These are phyloP conservation scores for Sinotaia quadrata DNA, from an alignment of 2,888 invertebrate genomes.

Conservation along the genomic window DNA sequence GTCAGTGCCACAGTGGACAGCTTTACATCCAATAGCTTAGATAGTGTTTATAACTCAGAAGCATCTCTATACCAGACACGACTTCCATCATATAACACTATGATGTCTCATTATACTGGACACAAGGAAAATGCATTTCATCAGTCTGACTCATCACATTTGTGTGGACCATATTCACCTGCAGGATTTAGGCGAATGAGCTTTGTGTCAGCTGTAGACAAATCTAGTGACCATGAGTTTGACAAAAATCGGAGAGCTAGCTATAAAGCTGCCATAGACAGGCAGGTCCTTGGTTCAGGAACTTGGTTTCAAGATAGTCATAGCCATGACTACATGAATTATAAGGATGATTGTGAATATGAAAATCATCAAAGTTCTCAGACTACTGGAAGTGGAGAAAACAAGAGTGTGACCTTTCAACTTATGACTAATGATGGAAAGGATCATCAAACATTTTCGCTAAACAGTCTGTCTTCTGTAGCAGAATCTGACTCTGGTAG, in stretches of 20 bases:
- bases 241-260: conserved; percentile 30
- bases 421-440: background rate
- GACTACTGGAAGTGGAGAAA: background rate
- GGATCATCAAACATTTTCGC: no score
- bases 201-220: conserved; percentile 53
- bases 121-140: conserved; percentile 1
- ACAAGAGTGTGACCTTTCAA: conserved; percentile 26
- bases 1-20: conserved; percentile 33
- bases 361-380: background rate
- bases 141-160: background rate
- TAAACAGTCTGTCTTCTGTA: no score
- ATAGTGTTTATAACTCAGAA: conserved; percentile 34
- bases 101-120: background rate
- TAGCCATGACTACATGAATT: background rate
- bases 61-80: conserved; percentile 6
- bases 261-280: conserved; percentile 33
- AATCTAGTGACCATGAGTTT: conserved; percentile 11
- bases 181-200: conserved; percentile 32
- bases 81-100: background rate
- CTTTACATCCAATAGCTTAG: conserved; percentile 36
- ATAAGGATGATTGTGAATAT: background rate
- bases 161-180: conserved; percentile 6
- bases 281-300: background rate
- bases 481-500: no score
- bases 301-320: background rate